Percentiles rank a stretch among this genome's conserved stretches.
phyloP scores from a whole-genome alignment of 1,140 invertebrate genomes.

The Leguminivora glycinivorella region DNA sequence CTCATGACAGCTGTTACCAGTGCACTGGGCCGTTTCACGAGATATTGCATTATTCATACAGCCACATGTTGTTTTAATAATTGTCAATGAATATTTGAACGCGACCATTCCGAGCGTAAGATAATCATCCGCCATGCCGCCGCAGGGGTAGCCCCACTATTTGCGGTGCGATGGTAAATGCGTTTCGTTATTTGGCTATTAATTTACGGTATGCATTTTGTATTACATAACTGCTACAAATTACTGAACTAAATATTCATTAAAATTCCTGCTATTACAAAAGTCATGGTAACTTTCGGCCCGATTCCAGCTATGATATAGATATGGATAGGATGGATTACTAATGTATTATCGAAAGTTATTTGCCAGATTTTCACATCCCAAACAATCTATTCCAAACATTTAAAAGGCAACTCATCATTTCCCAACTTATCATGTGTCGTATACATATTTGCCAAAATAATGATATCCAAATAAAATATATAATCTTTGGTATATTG shows the following conservation, averaged over 20 bases:
- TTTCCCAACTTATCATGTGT: too few relatives aligned
- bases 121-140: neutral
- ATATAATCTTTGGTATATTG: too few relatives aligned
- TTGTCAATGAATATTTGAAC: conserved; percentile 8
- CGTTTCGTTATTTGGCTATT: neutral
- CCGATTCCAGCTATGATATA: too few relatives aligned
- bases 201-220: neutral
- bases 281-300: too few relatives aligned
- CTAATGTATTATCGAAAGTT: too few relatives aligned
- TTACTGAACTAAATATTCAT: neutral
- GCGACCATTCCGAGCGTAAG: neutral
- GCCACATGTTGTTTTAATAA: neutral
- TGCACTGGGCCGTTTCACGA: neutral
- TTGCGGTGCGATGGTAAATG: neutral
- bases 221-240: neutral
- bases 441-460: too few relatives aligned
- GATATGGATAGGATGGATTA: too few relatives aligned
- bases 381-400: too few relatives aligned
- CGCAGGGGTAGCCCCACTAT: conserved; percentile 1
- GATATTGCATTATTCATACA: neutral
- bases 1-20: neutral
- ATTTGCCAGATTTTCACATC: too few relatives aligned
- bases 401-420: too few relatives aligned
- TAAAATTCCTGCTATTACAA: too few relatives aligned
- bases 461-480: too few relatives aligned